Conservation (phyloP, 2,888 invertebrate genomes). For the Eupeodes luniger region DNA sequence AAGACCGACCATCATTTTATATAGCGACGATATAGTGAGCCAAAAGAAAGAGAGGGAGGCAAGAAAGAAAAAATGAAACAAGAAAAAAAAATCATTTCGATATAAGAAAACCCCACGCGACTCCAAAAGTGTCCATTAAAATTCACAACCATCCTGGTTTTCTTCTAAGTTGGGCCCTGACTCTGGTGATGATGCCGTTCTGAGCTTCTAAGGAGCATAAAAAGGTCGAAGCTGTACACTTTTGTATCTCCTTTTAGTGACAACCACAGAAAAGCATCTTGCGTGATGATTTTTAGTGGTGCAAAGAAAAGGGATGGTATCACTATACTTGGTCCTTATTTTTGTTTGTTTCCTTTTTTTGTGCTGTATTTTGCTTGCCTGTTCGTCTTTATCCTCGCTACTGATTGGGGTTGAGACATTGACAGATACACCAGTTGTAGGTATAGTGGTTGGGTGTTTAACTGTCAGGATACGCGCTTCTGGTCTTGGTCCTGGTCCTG, state of each 20-base stretch:
- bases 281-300: constrained; percentile 75
- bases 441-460: constrained; percentile 59
- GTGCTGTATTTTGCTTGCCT: not conserved
- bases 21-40: constrained; percentile 54
- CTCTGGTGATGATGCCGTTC: too few species aligned
- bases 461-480: constrained; percentile 47
- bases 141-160: constrained; percentile 69
- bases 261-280: constrained; percentile 75
- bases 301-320: constrained; percentile 70
- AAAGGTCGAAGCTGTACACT: constrained; percentile 67
- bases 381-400: constrained; percentile 23
- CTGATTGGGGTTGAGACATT: constrained; percentile 76
- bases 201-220: constrained; percentile 30
- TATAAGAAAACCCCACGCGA: constrained; percentile 66
- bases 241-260: constrained; percentile 63
- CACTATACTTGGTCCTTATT: constrained; percentile 25
- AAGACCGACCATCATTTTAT: constrained; percentile 63
- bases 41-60: constrained; percentile 76
- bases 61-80: not conserved
- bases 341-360: not conserved
- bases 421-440: constrained; percentile 70
- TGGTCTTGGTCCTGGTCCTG: too few species aligned
- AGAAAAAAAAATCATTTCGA: constrained; percentile 65
- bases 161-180: not conserved
- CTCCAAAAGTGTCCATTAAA: constrained; percentile 75